These are phyloP conservation scores for Phoeniculus purpureus DNA, from an alignment of 2,797 vertebrate species.

Conservation along the genomic window DNA sequence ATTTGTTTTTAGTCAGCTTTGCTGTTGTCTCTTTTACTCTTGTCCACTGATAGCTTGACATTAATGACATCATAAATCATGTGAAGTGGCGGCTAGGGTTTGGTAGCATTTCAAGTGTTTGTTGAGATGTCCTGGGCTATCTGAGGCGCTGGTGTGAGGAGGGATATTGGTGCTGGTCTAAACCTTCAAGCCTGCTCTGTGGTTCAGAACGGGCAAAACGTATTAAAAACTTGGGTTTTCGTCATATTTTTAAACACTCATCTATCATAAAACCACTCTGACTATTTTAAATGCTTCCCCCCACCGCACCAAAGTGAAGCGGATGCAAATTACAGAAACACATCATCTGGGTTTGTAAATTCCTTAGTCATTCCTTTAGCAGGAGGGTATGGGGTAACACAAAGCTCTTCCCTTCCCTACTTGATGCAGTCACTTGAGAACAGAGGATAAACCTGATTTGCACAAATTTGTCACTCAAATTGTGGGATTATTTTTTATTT, in stretches of 20 bases:
- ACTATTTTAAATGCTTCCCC: conserved; percentile 29
- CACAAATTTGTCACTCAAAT: conserved; percentile 3
- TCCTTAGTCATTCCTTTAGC: not conserved
- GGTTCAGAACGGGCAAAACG: conserved; percentile 1
- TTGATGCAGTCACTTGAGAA: not conserved
- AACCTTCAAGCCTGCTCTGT: conserved; percentile 30
- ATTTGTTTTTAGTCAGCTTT: conserved; percentile 98
- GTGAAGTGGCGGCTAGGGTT: conserved; percentile 88
- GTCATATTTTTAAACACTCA: conserved; percentile 9
- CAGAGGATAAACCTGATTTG: not conserved
- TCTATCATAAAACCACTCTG: conserved; percentile 15
- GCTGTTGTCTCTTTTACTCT: conserved; percentile 96
- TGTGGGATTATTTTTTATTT: not conserved
- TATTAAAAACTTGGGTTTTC: conserved; percentile 24
- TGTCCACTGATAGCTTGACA: conserved; percentile 99
- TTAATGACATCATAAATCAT: conserved; percentile 99
- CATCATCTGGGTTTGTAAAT: not conserved
- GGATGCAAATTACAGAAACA: not conserved
- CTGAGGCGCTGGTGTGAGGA: conserved; percentile 74
- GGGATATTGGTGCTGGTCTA: conserved; percentile 59
- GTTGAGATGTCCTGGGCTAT: conserved; percentile 81
- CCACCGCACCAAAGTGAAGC: not conserved
- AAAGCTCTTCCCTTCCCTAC: not conserved
- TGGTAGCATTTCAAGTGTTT: conserved; percentile 91
- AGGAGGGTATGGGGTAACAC: not conserved